Base-by-base conservation (phyloP, 2,888 invertebrate genomes). In the Electrophaes corylata region DNA sequence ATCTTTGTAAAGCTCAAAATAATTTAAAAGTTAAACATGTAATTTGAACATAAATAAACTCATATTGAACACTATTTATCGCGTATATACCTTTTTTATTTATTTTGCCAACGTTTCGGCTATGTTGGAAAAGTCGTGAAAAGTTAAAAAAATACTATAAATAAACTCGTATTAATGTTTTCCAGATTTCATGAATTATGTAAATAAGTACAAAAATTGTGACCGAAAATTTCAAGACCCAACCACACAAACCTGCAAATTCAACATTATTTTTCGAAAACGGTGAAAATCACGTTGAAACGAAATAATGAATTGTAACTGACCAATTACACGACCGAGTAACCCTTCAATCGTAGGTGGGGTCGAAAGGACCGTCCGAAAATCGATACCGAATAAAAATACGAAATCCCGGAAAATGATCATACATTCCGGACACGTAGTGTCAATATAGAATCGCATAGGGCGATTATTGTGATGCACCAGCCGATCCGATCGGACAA, bases 391-490 rank as follows among this genome's bases (percentile, higher is more conserved):
- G 78, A 85, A 90, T 88, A 89, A 89, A 91, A 91, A 90, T 88
- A 83, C 81, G 80, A 78, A 86, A 87, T 86, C 84, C 85, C 81
- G 86, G 88, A 85, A 85, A 86, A 77, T 74, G 79, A 79, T 83
- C 76, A 72, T 60, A 68, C 64, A 91, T 88, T 90, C 91, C 68
- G 74, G 62, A 82, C 91, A 91, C 91, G 91, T 91, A 84, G 80
- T 77, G 89, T 87, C 90, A 89, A 91, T 91, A 90, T 84, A 87
- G 87, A 87, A 86, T 78, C 75, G 81, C 73, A 75, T 79, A 70
- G 82, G 83, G 84, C 83, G 88, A 88, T 87, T 86, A 91, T 90
- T 88, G 89, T 84, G 87, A 88, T 88, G 88, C 89, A 86, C 84
- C 84, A 79, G 66, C 73, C 48, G 43, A 46, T 54, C 35, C 75